Evolutionary conservation across 2,888 invertebrate species (phyloP).

Genomic region (Ceraclea dissimilis): DNA sequence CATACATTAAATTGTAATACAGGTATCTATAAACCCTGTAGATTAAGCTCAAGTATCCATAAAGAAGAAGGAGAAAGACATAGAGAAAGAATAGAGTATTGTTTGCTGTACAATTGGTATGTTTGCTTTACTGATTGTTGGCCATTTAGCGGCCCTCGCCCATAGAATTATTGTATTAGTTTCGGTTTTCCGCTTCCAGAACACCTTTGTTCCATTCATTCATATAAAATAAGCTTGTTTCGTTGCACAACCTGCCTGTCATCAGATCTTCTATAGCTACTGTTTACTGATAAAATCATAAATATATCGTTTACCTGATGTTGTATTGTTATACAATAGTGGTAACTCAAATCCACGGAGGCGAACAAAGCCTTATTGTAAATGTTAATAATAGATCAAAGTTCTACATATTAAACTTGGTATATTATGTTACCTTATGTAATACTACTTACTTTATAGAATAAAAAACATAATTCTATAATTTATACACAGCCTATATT

Average conservation of each 20-base stretch:
- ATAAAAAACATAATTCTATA: too few species aligned
- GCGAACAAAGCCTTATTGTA: background rate
- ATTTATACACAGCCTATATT: too few species aligned
- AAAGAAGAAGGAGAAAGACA: slow-evolving; percentile 13
- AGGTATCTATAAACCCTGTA: too few species aligned
- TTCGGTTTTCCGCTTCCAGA: slow-evolving; percentile 26
- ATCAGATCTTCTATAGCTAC: slow-evolving; percentile 13
- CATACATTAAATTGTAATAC: too few species aligned
- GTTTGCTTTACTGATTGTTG: slow-evolving; percentile 24
- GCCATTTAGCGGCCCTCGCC: slow-evolving; percentile 22
- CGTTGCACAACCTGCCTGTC: slow-evolving; percentile 23
- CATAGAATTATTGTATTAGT: slow-evolving; percentile 24
- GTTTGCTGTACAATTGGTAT: slow-evolving; percentile 19
- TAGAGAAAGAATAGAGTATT: slow-evolving; percentile 7
- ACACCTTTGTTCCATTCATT: slow-evolving; percentile 18
- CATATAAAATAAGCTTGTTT: slow-evolving; percentile 17
- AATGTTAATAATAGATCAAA: background rate
- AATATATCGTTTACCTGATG: slow-evolving; percentile 15
- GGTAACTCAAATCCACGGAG: background rate
- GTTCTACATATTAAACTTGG: too few species aligned
- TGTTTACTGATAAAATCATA: slow-evolving; percentile 17
- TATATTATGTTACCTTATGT: too few species aligned
- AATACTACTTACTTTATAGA: too few species aligned
- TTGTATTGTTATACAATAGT: background rate
- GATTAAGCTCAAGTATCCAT: slow-evolving; percentile 17